Evolutionary conservation across 2,888 invertebrate species (phyloP).

Genomic region (Himalopsyche kuldschensis): DNA sequence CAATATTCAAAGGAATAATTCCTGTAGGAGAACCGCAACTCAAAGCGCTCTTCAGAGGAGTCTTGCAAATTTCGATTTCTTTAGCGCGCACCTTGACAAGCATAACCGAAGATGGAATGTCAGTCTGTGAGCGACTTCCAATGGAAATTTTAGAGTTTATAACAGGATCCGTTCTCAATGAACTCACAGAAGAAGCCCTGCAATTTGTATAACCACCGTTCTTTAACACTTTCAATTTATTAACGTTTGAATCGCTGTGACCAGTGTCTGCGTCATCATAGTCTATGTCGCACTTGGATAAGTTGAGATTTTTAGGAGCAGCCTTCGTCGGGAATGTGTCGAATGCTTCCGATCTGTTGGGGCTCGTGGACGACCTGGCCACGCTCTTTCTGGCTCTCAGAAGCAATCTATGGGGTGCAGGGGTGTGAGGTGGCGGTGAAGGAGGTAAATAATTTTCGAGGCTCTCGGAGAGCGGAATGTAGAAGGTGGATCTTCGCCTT

Average conservation of each 20-base stretch:
- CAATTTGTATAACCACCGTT: neutral
- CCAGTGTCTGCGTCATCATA: slow-evolving; percentile 20
- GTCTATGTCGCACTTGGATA: slow-evolving; percentile 38
- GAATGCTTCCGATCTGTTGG: slow-evolving; percentile 29
- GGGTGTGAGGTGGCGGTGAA: slow-evolving; percentile 49
- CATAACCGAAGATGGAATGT: slow-evolving; percentile 22
- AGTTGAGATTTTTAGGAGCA: slow-evolving; percentile 33
- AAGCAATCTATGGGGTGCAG: slow-evolving; percentile 35
- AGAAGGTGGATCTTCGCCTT: slow-evolving; percentile 73
- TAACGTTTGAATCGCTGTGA: neutral
- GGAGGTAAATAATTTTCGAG: slow-evolving; percentile 62
- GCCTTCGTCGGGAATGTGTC: slow-evolving; percentile 38
- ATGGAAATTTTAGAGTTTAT: neutral
- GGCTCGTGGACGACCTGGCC: slow-evolving; percentile 29
- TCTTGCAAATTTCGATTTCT: slow-evolving; percentile 37
- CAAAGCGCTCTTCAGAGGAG: slow-evolving; percentile 31
- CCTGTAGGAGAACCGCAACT: slow-evolving; percentile 19
- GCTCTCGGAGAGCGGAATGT: slow-evolving; percentile 69
- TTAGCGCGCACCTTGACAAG: slow-evolving; percentile 35
- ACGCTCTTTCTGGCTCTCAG: slow-evolving; percentile 36
- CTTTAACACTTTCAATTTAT: neutral
- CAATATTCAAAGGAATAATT: neutral
- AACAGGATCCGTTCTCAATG: neutral
- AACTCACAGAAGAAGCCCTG: slow-evolving; percentile 1
- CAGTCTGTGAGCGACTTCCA: slow-evolving; percentile 21